Evolutionary conservation across 2,113 vertebrate species (phyloP).

Genomic region (Synodontis membranacea): DNA sequence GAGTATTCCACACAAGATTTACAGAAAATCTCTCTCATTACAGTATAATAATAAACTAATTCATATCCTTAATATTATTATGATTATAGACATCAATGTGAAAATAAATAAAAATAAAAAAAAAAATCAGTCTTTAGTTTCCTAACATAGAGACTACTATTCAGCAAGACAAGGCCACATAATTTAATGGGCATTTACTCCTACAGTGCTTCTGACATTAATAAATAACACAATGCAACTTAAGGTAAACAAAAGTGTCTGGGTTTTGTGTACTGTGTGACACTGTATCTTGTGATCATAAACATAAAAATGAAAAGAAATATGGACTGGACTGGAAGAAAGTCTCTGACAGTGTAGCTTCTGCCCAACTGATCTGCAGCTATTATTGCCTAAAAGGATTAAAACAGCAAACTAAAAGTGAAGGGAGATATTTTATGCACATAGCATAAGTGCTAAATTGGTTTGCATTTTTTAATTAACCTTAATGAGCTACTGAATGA

Average conservation of each 20-base stretch:
- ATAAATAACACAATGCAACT: too few relatives aligned
- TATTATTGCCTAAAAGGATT: background rate
- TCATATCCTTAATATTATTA: too few relatives aligned
- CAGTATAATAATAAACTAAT: too few relatives aligned
- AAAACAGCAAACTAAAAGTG: background rate
- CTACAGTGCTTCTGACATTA: too few relatives aligned
- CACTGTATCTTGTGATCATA: background rate
- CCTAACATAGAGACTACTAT: too few relatives aligned
- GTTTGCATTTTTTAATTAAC: background rate
- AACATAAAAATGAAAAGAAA: background rate
- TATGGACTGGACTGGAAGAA: background rate
- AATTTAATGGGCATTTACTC: too few relatives aligned
- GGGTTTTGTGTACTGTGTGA: background rate
- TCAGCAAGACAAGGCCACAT: too few relatives aligned
- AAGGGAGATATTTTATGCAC: background rate
- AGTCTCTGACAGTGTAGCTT: background rate
- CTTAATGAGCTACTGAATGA: conserved; percentile 2
- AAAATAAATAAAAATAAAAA: too few relatives aligned
- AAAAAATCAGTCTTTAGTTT: too few relatives aligned
- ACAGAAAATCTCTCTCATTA: too few relatives aligned
- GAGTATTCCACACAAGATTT: too few relatives aligned
- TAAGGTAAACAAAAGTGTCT: background rate
- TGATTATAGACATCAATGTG: too few relatives aligned
- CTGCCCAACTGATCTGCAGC: background rate
- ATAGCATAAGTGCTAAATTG: background rate